Base-by-base conservation (phyloP, 2,888 invertebrate genomes). In the Netelia fuscicornis region DNA sequence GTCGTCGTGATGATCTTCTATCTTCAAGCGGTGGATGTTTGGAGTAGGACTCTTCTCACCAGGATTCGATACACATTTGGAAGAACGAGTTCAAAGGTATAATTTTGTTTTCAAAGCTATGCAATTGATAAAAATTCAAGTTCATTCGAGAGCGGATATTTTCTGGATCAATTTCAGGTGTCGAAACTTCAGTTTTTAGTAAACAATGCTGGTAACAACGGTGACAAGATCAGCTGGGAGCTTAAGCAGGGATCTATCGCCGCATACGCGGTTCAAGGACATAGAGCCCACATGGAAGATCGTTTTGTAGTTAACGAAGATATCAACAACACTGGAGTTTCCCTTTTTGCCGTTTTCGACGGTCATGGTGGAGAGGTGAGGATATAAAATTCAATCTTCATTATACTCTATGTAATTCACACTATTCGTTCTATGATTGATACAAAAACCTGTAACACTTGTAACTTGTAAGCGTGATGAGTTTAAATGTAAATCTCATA, bases 231-330 rank as follows among this genome's bases (percentile, higher is more conserved):
- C 80, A 95, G 95, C 89, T 98, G 98, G 98, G 97, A 98, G 91
- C 94, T 97, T 84, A 96, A 96, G 91, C 96, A 96, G 70, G 95
- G 96, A 6, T 95, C 96, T 86, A 96, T 97, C 89, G 97, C 98
- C 42, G 98, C 97, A 62, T 98, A 97, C 94, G 98, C 98, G 42
- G 96, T 99, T 85, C 97, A 98, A 94, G 99, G 99, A 1, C 95
- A 98, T 87, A 95, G 98, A 91, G 96, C 97, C 86, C 97, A 97
- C 88, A 99, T 99, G 98, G 99, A 99, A 95, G 98, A 99, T 94
- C 95, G 98, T 91, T 98, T 98, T 94, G 97, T 98, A 79, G 96
- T 98, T 75, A 97, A 98, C 88, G 97, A 97, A 93, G 97, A 98
- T 92, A 96, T 98, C 76, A 97, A 97, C 92, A 96, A 96, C 88